These are phyloP conservation scores for Cebus imitator DNA, from an alignment of 2,113 vertebrate species.

Conservation along the genomic window DNA sequence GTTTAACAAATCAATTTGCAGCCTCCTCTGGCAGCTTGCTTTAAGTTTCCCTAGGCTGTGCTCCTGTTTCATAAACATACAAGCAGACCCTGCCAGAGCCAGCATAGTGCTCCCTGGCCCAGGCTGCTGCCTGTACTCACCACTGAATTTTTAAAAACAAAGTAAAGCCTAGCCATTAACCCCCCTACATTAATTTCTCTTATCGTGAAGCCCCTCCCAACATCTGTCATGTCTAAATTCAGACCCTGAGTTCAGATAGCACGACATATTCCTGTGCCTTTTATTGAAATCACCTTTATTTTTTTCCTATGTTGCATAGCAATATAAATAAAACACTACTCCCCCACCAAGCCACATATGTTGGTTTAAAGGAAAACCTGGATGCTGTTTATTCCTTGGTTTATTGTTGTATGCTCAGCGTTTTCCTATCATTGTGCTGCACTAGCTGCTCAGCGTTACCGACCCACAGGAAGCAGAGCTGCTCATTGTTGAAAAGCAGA, in stretches of 20 bases:
- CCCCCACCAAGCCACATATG: slow-evolving; percentile 49
- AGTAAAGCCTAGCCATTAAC: not conserved
- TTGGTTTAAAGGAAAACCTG: slow-evolving; percentile 62
- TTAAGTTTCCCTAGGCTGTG: slow-evolving; percentile 35
- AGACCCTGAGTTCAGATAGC: not conserved
- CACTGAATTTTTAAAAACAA: slow-evolving; percentile 44
- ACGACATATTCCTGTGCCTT: not conserved
- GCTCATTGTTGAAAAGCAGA: slow-evolving; percentile 42
- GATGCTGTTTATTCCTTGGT: slow-evolving; percentile 69
- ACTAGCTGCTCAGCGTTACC: not conserved
- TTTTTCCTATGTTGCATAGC: slow-evolving; percentile 68
- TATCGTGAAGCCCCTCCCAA: not conserved
- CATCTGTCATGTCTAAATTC: slow-evolving; percentile 41
- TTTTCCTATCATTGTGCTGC: slow-evolving; percentile 72
- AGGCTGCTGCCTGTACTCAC: not conserved
- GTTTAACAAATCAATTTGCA: slow-evolving; percentile 5
- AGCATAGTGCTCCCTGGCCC: not conserved
- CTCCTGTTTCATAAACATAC: slow-evolving; percentile 55
- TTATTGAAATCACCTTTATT: slow-evolving; percentile 58
- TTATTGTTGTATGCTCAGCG: slow-evolving; percentile 66
- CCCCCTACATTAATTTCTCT: slow-evolving; percentile 46
- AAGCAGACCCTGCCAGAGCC: not conserved
- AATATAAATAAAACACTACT: slow-evolving; percentile 76
- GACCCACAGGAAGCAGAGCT: slow-evolving; percentile 62
- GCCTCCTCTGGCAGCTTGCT: not conserved